Evolutionary conservation across 2,888 invertebrate genomes (phyloP), one percentile per base, ranked within the genome.

Genomic region (Germaria angustata): DNA sequence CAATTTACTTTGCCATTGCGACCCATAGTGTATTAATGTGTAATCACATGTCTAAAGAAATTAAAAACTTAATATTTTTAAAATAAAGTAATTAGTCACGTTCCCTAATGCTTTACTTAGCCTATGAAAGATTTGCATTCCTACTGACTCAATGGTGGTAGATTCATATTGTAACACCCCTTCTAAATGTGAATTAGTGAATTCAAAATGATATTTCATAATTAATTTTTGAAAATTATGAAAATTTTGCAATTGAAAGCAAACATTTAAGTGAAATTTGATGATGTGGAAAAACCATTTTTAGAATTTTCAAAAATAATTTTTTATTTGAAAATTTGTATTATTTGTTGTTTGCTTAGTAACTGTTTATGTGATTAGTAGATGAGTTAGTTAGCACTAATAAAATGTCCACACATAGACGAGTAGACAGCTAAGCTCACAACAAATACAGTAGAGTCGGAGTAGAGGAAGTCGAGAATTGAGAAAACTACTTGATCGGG

Each of bases 61-160:
- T 36, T 36, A 36, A 57, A 36, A 36, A 32, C 55, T 20, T 13
- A 36, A 20, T 15, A 57, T 13, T 57, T 5, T 49, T 24, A 20
- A 36, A 36, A 7, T 53, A 53, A 53, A 53, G 32, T 32, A 32
- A 20, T 57, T 57, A 20, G 55, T 55, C 17, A 55, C 34, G 55
- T 34, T 34, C 11, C 11, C 17, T 34, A n/a, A 34, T 17, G 15
- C 15, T 17, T 55, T 55, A 55, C 7, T 9, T n/a, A 34, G 11
- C 3, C 17, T 20, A 53, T 32, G 32, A 53, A 32, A 32, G 15
- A 53, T 53, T 53, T 53, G 2, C 6, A 32, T 15, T 53, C 9
- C 53, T 17, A 32, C 9, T 53, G 32, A 53, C n/a, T 51, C 28
- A n/a, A 7, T 32, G 53, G 17, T n/a, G n/a, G 1, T 53, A 17